phyloP scores from a whole-genome alignment of 2,797 vertebrate genomes.

The Danio aesculapii region DNA sequence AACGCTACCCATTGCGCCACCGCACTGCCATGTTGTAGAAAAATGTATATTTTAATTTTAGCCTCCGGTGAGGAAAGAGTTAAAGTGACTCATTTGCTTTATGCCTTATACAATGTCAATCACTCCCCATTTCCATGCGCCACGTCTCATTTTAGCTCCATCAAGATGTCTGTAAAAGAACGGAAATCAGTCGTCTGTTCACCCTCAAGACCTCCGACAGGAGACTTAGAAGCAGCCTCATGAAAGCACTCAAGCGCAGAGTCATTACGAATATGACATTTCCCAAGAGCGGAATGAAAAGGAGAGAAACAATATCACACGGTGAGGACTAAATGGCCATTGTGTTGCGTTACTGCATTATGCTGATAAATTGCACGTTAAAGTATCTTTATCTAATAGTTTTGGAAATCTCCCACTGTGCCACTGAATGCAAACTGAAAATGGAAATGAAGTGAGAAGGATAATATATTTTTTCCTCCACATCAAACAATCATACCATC shows the following conservation, averaged over 20 bases:
- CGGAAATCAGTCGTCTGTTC: constrained; percentile 24
- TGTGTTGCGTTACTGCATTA: constrained; percentile 18
- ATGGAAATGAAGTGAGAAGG: not conserved
- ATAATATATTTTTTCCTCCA: not conserved
- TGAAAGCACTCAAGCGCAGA: constrained; percentile 37
- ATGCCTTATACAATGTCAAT: constrained; percentile 13
- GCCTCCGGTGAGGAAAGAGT: not conserved
- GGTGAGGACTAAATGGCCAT: not conserved
- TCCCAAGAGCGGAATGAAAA: constrained; percentile 26
- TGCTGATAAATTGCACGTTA: constrained; percentile 25
- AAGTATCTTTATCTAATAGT: constrained; percentile 22
- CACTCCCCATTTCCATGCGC: constrained; percentile 30
- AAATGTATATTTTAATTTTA: not conserved
- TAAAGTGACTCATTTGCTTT: constrained; percentile 13
- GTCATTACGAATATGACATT: constrained; percentile 42
- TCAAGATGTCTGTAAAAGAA: constrained; percentile 37
- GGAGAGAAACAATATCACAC: constrained; percentile 16
- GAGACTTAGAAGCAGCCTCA: constrained; percentile 27
- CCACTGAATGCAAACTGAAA: constrained; percentile 12
- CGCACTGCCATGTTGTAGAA: too few species aligned
- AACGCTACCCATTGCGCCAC: too few species aligned
- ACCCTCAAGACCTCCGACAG: constrained; percentile 35
- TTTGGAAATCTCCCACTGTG: constrained; percentile 18
- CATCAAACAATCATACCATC: too few species aligned
- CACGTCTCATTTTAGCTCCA: constrained; percentile 33